Base-by-base conservation (phyloP, 2,888 invertebrate genomes). In the Charanyca ferruginea region DNA sequence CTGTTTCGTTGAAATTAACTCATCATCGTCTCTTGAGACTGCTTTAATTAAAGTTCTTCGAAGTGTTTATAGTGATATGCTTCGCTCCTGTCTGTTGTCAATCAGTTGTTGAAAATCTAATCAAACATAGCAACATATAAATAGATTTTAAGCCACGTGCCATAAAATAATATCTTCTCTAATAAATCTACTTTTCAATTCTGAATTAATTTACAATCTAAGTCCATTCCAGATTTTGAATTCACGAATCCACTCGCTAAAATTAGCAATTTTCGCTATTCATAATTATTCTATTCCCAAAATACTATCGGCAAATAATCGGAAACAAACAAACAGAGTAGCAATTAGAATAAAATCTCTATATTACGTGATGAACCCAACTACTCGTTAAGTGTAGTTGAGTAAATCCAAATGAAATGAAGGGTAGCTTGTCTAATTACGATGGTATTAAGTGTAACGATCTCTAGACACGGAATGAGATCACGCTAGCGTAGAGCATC, bases 371-470 rank as follows among this genome's bases (percentile, higher is more conserved):
- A 71, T 65, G 72, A 70, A 72, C 45, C 42, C 53, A 72, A 76
- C 72, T 74, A 72, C 65, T 76, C 82, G 79, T 81, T 76, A 68
- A 71, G 62, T 58, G 44, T 76, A 78, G 81, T 77, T 67, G 81
- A 76, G 78, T 80, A 83, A 85, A 87, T 86, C 85, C 84, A 81
- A 87, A 88, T 84, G 86, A 84, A 86, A 87, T 85, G 87, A 86
- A 83, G 81, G 83, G 85, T 80, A 82, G 81, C 85, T 79, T 83
- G 83, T 83, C 86, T 90, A 90, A 90, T 90, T 90, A 89, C 87
- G 72, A 74, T 72, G 64, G 83, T 78, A 82, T 84, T 84, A 78
- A 59, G 64, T 75, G 78, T 82, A 88, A 90, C 85, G 88, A 87
- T 84, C 83, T 79, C 80, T 77, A 71, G 72, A 70, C 90, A 90